Percentiles rank a stretch among this genome's conserved stretches.
These are phyloP conservation scores for Macquaria ambigua DNA, from an alignment of 2,113 vertebrate genomes.

Conservation along the genomic window DNA sequence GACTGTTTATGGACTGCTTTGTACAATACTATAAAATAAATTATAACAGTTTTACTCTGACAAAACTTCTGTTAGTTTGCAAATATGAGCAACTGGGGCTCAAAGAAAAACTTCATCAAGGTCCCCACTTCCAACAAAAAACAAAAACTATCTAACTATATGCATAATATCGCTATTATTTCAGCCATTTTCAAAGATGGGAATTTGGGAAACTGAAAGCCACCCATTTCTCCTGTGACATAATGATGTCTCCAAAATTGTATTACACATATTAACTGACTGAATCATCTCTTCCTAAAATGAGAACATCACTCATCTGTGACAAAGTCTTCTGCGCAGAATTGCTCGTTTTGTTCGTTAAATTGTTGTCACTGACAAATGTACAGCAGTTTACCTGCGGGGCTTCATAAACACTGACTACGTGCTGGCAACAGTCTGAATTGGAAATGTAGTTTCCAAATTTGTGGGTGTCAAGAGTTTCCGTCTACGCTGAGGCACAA, in stretches of 20 bases:
- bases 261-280: slow-evolving; percentile 33
- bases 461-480: slow-evolving; percentile 24
- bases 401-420: slow-evolving; percentile 18
- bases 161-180: slow-evolving; percentile 4
- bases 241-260: slow-evolving; percentile 21
- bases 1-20: neutral
- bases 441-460: slow-evolving; percentile 15
- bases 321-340: neutral
- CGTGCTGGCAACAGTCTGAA: neutral
- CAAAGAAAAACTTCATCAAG: neutral
- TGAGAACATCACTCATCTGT: slow-evolving; percentile 39
- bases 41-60: neutral
- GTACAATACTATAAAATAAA: neutral
- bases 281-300: slow-evolving; percentile 35
- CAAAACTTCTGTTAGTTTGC: neutral
- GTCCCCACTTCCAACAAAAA: neutral
- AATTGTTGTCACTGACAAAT: slow-evolving; percentile 33
- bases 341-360: slow-evolving; percentile 26
- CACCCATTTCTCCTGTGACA: neutral
- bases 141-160: neutral
- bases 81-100: neutral
- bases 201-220: neutral
- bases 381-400: slow-evolving; percentile 14
- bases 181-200: neutral
- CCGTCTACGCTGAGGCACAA: neutral